Evolutionary conservation across 2,888 invertebrate species (phyloP).

Genomic region (Tetranychus piercei): DNA sequence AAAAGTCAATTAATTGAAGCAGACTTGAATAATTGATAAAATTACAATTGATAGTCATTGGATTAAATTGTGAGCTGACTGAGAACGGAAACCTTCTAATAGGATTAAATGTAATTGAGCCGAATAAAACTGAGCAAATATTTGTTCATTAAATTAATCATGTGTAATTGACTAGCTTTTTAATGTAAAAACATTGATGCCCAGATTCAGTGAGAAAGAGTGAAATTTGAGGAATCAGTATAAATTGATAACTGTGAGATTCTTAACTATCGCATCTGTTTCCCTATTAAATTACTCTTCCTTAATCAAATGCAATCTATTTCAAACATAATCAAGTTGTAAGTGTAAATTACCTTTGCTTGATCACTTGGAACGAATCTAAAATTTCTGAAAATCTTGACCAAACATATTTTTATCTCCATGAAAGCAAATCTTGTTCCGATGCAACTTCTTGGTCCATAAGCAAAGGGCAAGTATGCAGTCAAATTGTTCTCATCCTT

Average conservation of each 20-base stretch:
- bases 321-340: not conserved
- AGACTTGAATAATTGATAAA: no score
- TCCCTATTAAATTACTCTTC: not conserved
- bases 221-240: no score
- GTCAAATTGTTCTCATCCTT: not conserved
- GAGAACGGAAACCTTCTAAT: no score
- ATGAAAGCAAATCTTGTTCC: constrained; percentile 14
- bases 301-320: no score
- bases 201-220: not conserved
- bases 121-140: not conserved
- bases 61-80: no score
- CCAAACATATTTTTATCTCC: constrained; percentile 14
- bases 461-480: constrained; percentile 14
- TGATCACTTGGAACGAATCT: not conserved
- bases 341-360: constrained; percentile 4
- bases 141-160: no score
- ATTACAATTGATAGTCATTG: no score
- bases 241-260: no score
- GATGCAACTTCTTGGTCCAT: constrained; percentile 15
- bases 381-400: constrained; percentile 7
- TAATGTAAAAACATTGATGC: no score
- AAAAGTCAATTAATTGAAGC: not conserved
- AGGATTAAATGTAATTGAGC: no score
- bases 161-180: no score
- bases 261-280: no score